These are phyloP conservation scores for Mylabris sibirica DNA, from an alignment of 2,888 invertebrate genomes.

Conservation along the genomic window DNA sequence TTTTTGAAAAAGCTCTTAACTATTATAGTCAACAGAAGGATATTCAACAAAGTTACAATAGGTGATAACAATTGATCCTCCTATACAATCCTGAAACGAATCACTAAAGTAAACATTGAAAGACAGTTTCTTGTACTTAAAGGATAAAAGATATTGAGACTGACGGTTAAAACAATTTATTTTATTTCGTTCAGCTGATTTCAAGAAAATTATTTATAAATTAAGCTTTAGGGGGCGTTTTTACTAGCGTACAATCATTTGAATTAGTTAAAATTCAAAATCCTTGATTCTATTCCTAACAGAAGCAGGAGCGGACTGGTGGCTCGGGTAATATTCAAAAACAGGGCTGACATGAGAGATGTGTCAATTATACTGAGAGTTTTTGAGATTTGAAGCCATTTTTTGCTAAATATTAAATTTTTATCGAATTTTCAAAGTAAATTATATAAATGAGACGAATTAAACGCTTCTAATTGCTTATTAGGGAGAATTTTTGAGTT, in stretches of 20 bases:
- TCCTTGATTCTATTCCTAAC: no score
- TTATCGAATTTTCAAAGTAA: no score
- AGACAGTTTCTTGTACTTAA: not conserved
- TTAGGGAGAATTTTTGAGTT: no score
- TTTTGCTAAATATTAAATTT: no score
- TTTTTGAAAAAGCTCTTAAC: not conserved
- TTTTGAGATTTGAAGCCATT: no score
- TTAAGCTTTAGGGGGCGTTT: not conserved
- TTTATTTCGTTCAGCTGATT: not conserved
- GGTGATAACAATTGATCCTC: conserved; percentile 12
- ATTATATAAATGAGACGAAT: no score
- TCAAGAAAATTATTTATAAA: not conserved
- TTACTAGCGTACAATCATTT: not conserved
- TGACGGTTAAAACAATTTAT: not conserved
- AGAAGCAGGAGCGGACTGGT: no score
- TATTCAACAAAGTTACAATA: not conserved
- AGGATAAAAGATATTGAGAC: not conserved
- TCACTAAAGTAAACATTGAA: not conserved
- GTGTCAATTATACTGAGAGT: no score
- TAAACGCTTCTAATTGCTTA: no score
- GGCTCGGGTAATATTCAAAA: no score
- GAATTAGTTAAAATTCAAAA: not conserved
- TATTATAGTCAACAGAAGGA: not conserved
- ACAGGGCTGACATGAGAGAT: no score
- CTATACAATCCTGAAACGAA: not conserved